Base-by-base conservation (phyloP, 1,140 invertebrate species). In the Drosophila kepulauana region DNA sequence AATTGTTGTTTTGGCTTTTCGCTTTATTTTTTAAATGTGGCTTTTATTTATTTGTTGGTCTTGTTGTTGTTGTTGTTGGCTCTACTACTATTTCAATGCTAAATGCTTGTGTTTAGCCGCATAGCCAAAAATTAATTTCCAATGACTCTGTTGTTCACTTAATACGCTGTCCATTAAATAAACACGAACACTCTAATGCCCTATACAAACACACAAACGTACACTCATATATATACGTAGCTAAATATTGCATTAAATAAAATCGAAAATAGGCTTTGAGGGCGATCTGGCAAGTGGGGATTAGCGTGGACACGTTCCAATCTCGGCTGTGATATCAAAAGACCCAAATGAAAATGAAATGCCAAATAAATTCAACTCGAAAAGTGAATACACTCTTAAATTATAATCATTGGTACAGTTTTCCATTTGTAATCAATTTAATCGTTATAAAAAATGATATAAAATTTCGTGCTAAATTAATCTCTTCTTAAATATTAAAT, bases 51-150 rank as follows among this genome's bases (percentile, higher is more conserved):
- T 48, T 25, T 45, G 16, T 10, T 51, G 15, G 25, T 59, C 15
- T 30, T 59, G 30, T 11, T 59, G 15, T 51, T 59, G 13, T 6
- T 68, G 46, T 45, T 20, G 20, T 25, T 25, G 20, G 20, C 20
- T 25, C 3, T 25, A 4, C 20, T 62, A 38, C 41, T 7, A 59
- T 65, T 51, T 59, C 15, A 79, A 51, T 65, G 57, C 35, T 59
- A 59, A 63, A 57, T 67, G 46, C 51, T 63, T 82, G 70, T 51
- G 69, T 75, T 74, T 64, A 64, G 73, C 70, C 77, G 54, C 74
- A 80, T 49, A 45, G 69, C 72, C 85, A 72, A 59, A 89, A 88
- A 84, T 89, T 89, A 88, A 81, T 89, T 84, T 84, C 77, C 71
- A 84, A 75, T 88, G 66, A 58, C 61, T 63, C 58, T 80, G 70